These are phyloP conservation scores for Beris chalybata DNA, from an alignment of 2,888 invertebrate genomes.

Conservation along the genomic window DNA sequence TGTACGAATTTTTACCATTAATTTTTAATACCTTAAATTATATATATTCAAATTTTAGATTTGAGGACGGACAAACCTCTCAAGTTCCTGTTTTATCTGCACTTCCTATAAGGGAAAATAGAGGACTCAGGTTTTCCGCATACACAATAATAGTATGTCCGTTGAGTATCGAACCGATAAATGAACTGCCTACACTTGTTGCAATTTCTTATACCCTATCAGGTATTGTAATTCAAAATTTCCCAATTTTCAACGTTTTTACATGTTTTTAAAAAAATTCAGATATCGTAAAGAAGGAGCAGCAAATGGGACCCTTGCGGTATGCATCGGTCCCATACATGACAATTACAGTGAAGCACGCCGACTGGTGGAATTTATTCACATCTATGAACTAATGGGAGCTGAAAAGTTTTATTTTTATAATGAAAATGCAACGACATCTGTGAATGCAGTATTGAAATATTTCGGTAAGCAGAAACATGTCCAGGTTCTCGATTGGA, in stretches of 20 bases:
- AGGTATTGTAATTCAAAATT: slow-evolving; percentile 49
- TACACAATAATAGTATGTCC: too few relatives aligned
- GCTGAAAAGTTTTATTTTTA: too few relatives aligned
- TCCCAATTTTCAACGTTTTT: slow-evolving; percentile 51
- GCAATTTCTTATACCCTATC: slow-evolving; percentile 50
- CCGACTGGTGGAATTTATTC: slow-evolving; percentile 58
- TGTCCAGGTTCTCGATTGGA: slow-evolving; percentile 56
- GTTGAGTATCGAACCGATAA: not conserved
- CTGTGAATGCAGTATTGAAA: slow-evolving; percentile 51
- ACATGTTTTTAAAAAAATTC: too few relatives aligned
- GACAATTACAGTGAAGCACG: slow-evolving; percentile 54
- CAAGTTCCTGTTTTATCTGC: too few relatives aligned
- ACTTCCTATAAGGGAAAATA: too few relatives aligned
- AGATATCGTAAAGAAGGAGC: too few relatives aligned
- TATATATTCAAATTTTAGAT: too few relatives aligned
- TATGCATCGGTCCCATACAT: slow-evolving; percentile 57
- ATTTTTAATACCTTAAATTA: too few relatives aligned
- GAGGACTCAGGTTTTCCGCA: too few relatives aligned
- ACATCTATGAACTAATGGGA: slow-evolving; percentile 56
- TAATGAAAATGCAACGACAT: slow-evolving; percentile 50
- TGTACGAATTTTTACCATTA: too few relatives aligned
- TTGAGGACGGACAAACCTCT: too few relatives aligned
- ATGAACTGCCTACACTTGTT: slow-evolving; percentile 38
- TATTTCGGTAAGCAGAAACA: slow-evolving; percentile 49
- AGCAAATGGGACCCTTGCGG: slow-evolving; percentile 48